Evolutionary conservation across 2,797 vertebrate genomes (phyloP).

Genomic region (Acipenser oxyrinchus): DNA sequence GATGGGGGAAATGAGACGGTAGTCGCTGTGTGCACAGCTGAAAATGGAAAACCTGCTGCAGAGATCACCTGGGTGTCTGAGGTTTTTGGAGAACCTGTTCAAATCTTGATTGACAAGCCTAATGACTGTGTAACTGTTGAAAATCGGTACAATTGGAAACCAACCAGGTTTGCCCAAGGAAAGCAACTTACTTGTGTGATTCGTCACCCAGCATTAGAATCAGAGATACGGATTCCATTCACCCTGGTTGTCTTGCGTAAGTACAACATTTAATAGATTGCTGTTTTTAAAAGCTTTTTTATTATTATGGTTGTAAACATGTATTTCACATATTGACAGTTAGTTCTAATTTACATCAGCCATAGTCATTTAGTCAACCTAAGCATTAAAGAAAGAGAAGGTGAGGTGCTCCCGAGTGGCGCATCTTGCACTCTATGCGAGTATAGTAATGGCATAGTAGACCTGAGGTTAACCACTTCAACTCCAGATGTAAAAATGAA

Average conservation of each 20-base stretch:
- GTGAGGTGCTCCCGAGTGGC: too few relatives aligned
- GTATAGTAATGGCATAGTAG: too few relatives aligned
- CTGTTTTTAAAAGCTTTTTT: background rate
- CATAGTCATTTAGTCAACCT: too few relatives aligned
- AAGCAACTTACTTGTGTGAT: constrained; percentile 82
- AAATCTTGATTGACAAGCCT: constrained; percentile 56
- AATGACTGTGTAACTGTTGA: constrained; percentile 76
- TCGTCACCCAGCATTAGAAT: constrained; percentile 78
- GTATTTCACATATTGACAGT: too few relatives aligned
- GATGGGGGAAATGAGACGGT: constrained; percentile 75
- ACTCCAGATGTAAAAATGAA: too few relatives aligned
- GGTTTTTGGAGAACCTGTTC: constrained; percentile 68
- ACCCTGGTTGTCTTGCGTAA: constrained; percentile 85
- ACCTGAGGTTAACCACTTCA: too few relatives aligned
- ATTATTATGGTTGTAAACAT: too few relatives aligned
- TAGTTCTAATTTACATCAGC: too few relatives aligned
- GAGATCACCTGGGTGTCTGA: constrained; percentile 81
- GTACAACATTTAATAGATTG: constrained; percentile 37
- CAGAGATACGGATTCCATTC: constrained; percentile 73
- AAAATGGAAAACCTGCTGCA: constrained; percentile 80
- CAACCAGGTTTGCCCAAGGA: constrained; percentile 77
- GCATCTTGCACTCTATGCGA: too few relatives aligned
- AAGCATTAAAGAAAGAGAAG: too few relatives aligned
- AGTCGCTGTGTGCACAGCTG: constrained; percentile 88
- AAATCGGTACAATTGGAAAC: constrained; percentile 72